phyloP scores from a whole-genome alignment of 1,140 invertebrate species.

The Orius insidiosus region DNA sequence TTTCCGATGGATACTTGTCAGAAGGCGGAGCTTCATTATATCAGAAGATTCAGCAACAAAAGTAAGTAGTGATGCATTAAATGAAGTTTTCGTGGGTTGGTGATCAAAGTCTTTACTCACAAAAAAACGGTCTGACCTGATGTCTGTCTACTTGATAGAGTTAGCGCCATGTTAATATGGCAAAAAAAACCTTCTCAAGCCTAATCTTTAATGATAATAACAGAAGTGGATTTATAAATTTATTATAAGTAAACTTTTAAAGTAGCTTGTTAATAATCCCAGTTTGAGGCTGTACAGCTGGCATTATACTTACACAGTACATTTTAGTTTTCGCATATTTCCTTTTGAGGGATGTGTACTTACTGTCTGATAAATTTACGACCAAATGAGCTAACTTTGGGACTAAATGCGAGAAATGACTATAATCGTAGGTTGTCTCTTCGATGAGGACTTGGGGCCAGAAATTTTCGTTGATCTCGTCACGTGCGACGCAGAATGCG shows the following conservation, averaged over 20 bases:
- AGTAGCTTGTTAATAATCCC: constrained; percentile 8
- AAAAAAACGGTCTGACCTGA: no score
- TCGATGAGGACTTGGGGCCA: background rate
- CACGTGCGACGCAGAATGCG: constrained; percentile 29
- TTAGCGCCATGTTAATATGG: no score
- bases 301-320: constrained; percentile 10
- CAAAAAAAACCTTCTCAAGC: no score
- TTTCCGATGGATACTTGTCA: constrained; percentile 79
- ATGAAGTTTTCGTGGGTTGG: no score
- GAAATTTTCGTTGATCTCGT: background rate
- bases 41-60: constrained; percentile 14
- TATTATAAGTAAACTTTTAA: background rate
- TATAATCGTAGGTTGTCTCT: constrained; percentile 3
- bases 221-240: no score
- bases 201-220: no score
- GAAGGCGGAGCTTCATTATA: constrained; percentile 46
- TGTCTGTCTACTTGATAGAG: no score
- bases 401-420: background rate
- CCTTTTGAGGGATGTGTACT: background rate
- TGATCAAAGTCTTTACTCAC: no score
- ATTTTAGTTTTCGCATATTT: constrained; percentile 5
- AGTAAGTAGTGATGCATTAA: no score
- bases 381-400: background rate
- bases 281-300: background rate
- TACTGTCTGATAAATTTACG: background rate